Base-by-base conservation (phyloP, 2,113 vertebrate genomes). In the Mesembrinibis cayennensis region DNA sequence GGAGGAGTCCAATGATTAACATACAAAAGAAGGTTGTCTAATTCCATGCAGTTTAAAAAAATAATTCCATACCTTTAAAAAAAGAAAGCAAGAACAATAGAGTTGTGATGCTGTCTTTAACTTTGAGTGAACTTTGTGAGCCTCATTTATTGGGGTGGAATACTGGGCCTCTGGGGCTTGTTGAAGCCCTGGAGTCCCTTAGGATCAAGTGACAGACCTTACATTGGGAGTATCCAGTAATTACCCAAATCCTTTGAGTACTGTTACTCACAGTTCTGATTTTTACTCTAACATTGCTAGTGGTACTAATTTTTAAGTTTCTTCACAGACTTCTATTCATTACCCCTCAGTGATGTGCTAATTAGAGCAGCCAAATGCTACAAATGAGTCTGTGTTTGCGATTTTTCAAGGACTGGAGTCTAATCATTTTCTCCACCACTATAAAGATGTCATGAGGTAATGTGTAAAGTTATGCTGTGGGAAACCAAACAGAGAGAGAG, bases 331-430 rank as follows among this genome's bases (percentile, higher is more conserved):
- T 97, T 97, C 93, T 83, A 89, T 96, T 96, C 91, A 95, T 97
- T 97, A 87, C 82, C 82, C 94, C 96, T 97, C 63, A 93, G 97
- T 96, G 96, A 95, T 96, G 97, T 95, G 93, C 96, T 97, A 97
- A 97, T 97, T 96, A 97, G 92, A 95, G 84, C 91, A 93, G 73
- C 91, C 88, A 93, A 96, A 95, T 95, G 87, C 96, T 94, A 95
- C 92, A 96, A 95, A 97, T 96, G 96, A 95, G 91, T 81, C 76
- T 88, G 69, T 97, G 93, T 93, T 97, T 90, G 91, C 29, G 11
- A 84, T 93, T 96, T 97, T 96, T 94, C 89, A 81, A 91, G 83
- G 72, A 80, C 72, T 89, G 69, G 82, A 89, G 71, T 82, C 79
- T 89, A 91, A 95, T 94, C 6, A 89, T 80, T 97, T 84, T 95